Evolutionary conservation across 2,797 vertebrate genomes (phyloP).

Genomic region (Phoeniculus purpureus): DNA sequence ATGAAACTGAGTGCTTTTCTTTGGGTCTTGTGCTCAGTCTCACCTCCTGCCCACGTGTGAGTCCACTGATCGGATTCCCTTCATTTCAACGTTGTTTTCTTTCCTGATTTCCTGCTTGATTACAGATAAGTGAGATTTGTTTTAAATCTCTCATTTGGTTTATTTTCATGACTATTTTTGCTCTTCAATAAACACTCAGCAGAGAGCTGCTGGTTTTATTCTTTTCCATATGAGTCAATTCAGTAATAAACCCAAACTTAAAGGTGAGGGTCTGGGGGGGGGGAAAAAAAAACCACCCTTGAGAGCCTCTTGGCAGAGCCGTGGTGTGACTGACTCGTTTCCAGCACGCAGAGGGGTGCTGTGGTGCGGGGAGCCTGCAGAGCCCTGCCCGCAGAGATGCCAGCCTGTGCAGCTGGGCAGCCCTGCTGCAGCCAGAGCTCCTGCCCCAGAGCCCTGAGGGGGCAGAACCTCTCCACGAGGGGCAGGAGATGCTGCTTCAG

Average conservation of each 20-base stretch:
- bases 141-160: not conserved
- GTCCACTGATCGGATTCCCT: not conserved
- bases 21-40: not conserved
- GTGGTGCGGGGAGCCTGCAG: not conserved
- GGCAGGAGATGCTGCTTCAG: not conserved
- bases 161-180: constrained; percentile 24
- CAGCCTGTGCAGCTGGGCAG: not conserved
- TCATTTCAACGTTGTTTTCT: not conserved
- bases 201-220: not conserved
- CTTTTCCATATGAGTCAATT: not conserved
- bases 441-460: not conserved
- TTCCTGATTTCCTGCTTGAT: constrained; percentile 1
- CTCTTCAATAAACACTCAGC: not conserved
- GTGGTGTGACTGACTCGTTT: not conserved
- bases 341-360: not conserved
- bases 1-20: not conserved
- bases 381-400: constrained; percentile 7
- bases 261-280: not conserved
- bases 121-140: not conserved
- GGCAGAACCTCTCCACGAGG: not conserved
- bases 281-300: not conserved
- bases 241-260: not conserved
- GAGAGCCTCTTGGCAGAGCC: not conserved
- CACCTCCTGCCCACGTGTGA: not conserved
- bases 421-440: not conserved